Base-by-base conservation (phyloP, 2,113 vertebrate species). In the Thunnus maccoyii region DNA sequence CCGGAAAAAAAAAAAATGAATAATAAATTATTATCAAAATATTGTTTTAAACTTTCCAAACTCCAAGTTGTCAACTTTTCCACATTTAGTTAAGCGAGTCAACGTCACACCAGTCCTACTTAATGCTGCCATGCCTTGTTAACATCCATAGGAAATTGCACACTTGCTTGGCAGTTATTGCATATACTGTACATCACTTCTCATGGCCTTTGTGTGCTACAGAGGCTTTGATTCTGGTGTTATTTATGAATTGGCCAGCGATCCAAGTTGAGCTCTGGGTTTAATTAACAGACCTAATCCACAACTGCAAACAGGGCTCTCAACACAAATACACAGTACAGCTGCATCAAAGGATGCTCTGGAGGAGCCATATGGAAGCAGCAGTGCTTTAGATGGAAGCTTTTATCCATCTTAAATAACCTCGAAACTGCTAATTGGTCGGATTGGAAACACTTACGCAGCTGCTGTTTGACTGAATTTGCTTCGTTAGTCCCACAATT, bases 221-320 rank as follows among this genome's bases (percentile, higher is more conserved):
- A 15, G 5, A 67, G 56, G 65, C 86, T 90, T 90, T 89, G 73
- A 91, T 84, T 91, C 51, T 87, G 74, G 4, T 69, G 72, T 76
- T 84, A 85, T 91, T 89, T 90, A 89, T 89, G 85, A 90, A 85
- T 62, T 83, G 81, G 87, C 74, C 3, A 1, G 7, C 3, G 78
- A 72, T 65, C 72, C 76, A 82, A 76, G 61, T 22, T 54, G 47
- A 69, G 54, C 30, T 87, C 88, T 92, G 93, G 61, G 20, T 89
- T 87, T 83, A 88, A 93, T 93, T 89, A 92, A 67, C 72, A 61
- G 74, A 44, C 25, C 71, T 74, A 64, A 89, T 84, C 72, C 87
- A 82, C 76, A 84, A 85, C 82, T 82, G 83, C 82, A 86, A 91
- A 87, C 81, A 78, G 56, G 11, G 60, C 51, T 72, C 77, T 81